Evolutionary conservation across 64 coral and sea anemone species (phyloP).

Genomic region (Actinia equina): DNA sequence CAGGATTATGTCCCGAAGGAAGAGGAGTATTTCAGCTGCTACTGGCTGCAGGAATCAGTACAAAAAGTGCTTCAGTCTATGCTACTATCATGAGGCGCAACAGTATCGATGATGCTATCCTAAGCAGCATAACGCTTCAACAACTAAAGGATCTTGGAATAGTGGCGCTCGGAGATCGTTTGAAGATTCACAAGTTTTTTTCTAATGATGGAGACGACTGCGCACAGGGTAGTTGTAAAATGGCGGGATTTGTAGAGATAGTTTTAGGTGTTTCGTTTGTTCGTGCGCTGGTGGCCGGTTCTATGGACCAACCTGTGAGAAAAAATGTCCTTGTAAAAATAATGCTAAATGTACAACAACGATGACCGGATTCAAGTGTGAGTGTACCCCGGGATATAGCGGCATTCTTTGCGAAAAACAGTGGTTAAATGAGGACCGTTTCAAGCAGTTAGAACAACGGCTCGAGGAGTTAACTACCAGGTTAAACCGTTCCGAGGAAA

Average conservation of each 20-base stretch:
- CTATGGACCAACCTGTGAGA: conserved; percentile 48
- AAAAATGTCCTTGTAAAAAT: conserved; percentile 59
- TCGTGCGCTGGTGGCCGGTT: conserved; percentile 30
- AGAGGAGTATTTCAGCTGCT: not conserved
- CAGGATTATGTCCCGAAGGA: not conserved
- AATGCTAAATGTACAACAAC: conserved; percentile 39
- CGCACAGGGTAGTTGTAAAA: conserved; percentile 33
- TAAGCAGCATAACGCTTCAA: conserved; percentile 15
- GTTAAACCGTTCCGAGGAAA: not conserved
- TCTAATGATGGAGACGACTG: conserved; percentile 52
- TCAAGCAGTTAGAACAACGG: conserved; percentile 1
- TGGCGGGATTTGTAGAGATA: conserved; percentile 49
- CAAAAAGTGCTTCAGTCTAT: not conserved
- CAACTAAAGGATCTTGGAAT: conserved; percentile 50
- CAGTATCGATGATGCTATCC: conserved; percentile 40
- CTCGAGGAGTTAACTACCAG: conserved; percentile 17
- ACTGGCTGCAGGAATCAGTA: conserved; percentile 26
- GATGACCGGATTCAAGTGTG: conserved; percentile 45
- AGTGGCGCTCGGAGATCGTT: conserved; percentile 38
- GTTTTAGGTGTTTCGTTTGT: conserved; percentile 49
- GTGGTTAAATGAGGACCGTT: conserved; percentile 54
- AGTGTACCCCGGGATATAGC: conserved; percentile 44
- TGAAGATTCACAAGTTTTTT: conserved; percentile 52
- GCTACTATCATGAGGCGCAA: conserved; percentile 16
- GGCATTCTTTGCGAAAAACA: conserved; percentile 39